Conservation (phyloP, 2,113 vertebrate genomes). For the Malurus cyaneus region DNA sequence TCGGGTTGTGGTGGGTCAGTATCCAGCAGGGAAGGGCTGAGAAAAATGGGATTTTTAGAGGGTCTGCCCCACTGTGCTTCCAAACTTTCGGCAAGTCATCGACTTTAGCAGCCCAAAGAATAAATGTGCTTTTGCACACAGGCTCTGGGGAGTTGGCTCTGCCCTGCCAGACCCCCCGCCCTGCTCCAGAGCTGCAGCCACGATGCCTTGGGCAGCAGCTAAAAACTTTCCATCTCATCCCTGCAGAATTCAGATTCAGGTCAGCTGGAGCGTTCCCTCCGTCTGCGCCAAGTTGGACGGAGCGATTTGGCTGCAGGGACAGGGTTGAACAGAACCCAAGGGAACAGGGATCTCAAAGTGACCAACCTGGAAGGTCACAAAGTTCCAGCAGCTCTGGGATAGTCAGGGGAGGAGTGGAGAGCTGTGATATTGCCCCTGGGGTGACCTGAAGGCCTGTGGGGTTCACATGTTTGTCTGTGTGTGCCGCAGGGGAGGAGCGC, state of each 20-base stretch:
- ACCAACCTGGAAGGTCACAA: background rate
- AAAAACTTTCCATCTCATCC: background rate
- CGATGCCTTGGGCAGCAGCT: background rate
- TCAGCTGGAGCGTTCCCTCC: background rate
- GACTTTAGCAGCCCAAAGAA: background rate
- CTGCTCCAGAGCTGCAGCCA: background rate
- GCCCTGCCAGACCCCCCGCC: background rate
- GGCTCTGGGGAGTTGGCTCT: background rate
- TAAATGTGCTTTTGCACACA: background rate
- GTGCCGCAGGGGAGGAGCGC: constrained; percentile 85
- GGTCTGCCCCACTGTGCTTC: background rate
- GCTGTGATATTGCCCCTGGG: fast-evolving
- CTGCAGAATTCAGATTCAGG: constrained; percentile 15
- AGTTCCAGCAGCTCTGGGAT: background rate
- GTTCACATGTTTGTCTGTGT: fast-evolving
- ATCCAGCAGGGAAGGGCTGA: fast-evolving
- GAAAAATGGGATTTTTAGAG: background rate
- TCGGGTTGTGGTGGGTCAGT: fast-evolving
- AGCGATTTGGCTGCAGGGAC: background rate
- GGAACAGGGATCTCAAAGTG: background rate
- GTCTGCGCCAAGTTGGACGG: background rate
- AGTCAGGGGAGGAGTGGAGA: fast-evolving
- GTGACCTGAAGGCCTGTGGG: background rate
- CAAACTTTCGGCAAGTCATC: background rate
- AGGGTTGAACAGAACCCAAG: background rate